Base-by-base conservation (phyloP, 2,888 invertebrate species). In the Rapana venosa region DNA sequence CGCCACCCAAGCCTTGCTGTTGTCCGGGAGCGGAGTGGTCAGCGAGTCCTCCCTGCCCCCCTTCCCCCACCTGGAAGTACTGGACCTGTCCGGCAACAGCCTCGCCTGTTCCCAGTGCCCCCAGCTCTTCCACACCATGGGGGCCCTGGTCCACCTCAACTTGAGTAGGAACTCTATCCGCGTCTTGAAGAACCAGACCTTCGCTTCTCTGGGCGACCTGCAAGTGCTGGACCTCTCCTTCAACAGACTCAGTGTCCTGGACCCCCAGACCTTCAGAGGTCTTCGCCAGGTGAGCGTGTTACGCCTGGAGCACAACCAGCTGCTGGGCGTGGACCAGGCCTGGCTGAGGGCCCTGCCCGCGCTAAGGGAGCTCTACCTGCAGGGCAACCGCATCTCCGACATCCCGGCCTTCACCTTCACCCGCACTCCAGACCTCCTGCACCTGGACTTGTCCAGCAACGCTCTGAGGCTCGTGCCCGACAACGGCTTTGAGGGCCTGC, bases 51-150 rank as follows among this genome's bases (percentile, higher is more conserved):
- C 94, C 86, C 93, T 96, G 8, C 94, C 95, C 0, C 90, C 92
- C 8, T 47, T 96, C 22, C 90, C 98, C 0, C 35, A 32, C n/a
- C 47, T 99, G 90, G 98, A 98, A 95, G 98, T 98, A 30, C 97
- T 99, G 93, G 97, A 98, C 91, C 97, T 99, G 95, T 98, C 98
- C 94, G 98, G 98, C 84, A 94, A 94, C 86, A 66, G 90, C 6
- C 90, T 94, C 5, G 90, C 97, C 58, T 97, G 97, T 56, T 97
- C 99, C 32, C 98, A 98, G 93, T 97, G 97, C 90, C 97, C 98
- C 84, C 97, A 98, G 0, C 98, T 98, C 95, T 98, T 99, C 95
- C 98, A 98, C 96, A 98, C 98, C 95, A 96, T 98, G 93, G 97
- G 98, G 93, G 97, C 97, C 92, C 96, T 99, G 92, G 97, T 98